These are phyloP conservation scores for Morpho deidamia DNA, from an alignment of 2,888 invertebrate species.

Conservation along the genomic window DNA sequence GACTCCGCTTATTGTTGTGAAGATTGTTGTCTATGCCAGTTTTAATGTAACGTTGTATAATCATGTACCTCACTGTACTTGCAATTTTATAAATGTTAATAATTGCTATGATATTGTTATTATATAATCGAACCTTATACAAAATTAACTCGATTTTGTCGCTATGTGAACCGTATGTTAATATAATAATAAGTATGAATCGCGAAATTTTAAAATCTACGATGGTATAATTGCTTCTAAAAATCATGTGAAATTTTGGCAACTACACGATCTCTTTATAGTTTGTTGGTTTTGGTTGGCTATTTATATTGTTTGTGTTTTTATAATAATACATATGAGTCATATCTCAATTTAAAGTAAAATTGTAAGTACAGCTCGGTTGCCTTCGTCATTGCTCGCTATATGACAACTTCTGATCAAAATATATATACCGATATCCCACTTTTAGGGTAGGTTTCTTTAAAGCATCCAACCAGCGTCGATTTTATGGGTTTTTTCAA, in stretches of 20 bases:
- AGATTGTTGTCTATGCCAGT: conserved; percentile 49
- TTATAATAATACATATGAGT: background rate
- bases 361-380: conserved; percentile 6
- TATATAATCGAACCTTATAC: no score
- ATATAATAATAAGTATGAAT: no score
- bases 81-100: conserved; percentile 3
- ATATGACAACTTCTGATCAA: background rate
- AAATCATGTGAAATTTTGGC: background rate
- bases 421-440: no score
- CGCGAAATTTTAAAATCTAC: no score
- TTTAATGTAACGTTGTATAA: conserved; percentile 27
- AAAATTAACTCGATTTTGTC: no score
- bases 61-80: conserved; percentile 9
- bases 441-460: no score
- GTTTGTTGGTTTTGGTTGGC: no score
- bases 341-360: background rate
- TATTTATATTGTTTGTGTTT: background rate
- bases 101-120: no score
- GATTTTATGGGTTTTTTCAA: no score
- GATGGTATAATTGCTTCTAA: no score
- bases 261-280: background rate
- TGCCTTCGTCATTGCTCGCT: background rate
- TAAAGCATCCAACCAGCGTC: no score
- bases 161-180: no score
- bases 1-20: conserved; percentile 35